Evolutionary conservation across 2,888 invertebrate species (phyloP).

Genomic region (Torymus auratus): DNA sequence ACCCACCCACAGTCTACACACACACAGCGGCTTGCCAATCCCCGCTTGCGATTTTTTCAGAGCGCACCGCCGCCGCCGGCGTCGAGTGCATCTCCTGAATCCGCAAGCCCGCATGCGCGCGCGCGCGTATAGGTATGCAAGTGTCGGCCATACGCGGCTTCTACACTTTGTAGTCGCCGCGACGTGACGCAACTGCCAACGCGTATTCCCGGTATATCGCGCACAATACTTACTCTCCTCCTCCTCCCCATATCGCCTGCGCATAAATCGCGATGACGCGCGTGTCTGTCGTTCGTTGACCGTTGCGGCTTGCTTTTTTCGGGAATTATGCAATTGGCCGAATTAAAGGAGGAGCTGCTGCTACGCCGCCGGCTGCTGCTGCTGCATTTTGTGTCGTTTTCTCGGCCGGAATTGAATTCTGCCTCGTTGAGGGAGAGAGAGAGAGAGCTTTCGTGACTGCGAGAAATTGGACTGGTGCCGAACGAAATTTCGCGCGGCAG

Average conservation of each 20-base stretch:
- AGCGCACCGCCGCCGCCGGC: too few species aligned
- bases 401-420: slow-evolving; percentile 32
- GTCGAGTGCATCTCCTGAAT: too few species aligned
- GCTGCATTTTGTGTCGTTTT: too few species aligned
- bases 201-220: slow-evolving; percentile 71
- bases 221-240: slow-evolving; percentile 59
- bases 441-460: neutral
- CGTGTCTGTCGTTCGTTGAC: neutral
- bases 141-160: slow-evolving; percentile 13
- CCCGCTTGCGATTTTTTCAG: too few species aligned
- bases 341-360: slow-evolving; percentile 60
- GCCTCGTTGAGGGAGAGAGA: slow-evolving; percentile 24
- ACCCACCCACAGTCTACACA: too few species aligned
- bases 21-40: too few species aligned
- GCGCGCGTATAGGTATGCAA: too few species aligned
- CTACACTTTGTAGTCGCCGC: slow-evolving; percentile 75
- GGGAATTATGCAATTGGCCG: slow-evolving; percentile 75
- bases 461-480: slow-evolving; percentile 32
- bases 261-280: slow-evolving; percentile 49
- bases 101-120: too few species aligned
- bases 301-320: slow-evolving; percentile 52
- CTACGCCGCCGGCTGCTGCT: too few species aligned
- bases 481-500: slow-evolving; percentile 2
- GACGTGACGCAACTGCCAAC: slow-evolving; percentile 76
- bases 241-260: slow-evolving; percentile 42